A percentile compares a stretch with the other conserved stretches of the same genome.
Evolutionary conservation across 2,888 invertebrate species (phyloP).

Genomic region (Stenolophus ochropezus): DNA sequence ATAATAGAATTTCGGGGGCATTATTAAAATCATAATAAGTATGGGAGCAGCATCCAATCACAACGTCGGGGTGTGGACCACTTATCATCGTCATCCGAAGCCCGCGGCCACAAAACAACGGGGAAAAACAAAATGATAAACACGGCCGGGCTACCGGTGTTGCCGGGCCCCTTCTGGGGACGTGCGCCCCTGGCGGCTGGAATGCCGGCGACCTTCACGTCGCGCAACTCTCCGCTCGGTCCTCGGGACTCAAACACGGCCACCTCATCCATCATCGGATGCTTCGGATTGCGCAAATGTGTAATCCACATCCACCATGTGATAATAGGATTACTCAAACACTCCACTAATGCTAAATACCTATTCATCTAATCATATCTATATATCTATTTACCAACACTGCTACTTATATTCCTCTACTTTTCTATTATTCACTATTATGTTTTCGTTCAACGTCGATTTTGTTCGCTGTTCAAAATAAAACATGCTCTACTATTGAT

Average conservation of each 20-base stretch:
- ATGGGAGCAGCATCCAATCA: conserved; percentile 52
- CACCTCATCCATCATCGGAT: no score
- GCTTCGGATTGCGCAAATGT: no score
- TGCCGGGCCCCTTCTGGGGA: conserved; percentile 52
- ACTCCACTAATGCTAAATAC: no score
- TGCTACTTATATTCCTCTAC: no score
- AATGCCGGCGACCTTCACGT: conserved; percentile 69
- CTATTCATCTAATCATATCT: no score
- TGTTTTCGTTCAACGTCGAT: no score
- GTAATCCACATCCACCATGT: no score
- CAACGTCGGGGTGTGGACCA: conserved; percentile 53
- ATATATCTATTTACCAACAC: no score
- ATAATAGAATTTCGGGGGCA: conserved; percentile 58
- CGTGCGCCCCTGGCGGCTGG: conserved; percentile 62
- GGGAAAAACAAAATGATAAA: conserved; percentile 56
- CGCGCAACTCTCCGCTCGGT: conserved; percentile 35
- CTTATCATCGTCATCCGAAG: conserved; percentile 55
- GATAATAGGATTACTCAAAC: no score
- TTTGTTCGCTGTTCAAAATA: no score
- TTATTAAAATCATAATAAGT: conserved; percentile 58
- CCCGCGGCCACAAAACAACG: conserved; percentile 25
- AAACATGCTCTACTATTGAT: no score
- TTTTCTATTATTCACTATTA: no score
- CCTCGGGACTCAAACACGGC: conserved; percentile 10
- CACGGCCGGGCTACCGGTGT: conserved; percentile 56